A percentile compares a stretch with the other conserved stretches of the same genome.
These are phyloP conservation scores for Pelochelys cantorii DNA, from an alignment of 2,797 vertebrate genomes.

Conservation along the genomic window DNA sequence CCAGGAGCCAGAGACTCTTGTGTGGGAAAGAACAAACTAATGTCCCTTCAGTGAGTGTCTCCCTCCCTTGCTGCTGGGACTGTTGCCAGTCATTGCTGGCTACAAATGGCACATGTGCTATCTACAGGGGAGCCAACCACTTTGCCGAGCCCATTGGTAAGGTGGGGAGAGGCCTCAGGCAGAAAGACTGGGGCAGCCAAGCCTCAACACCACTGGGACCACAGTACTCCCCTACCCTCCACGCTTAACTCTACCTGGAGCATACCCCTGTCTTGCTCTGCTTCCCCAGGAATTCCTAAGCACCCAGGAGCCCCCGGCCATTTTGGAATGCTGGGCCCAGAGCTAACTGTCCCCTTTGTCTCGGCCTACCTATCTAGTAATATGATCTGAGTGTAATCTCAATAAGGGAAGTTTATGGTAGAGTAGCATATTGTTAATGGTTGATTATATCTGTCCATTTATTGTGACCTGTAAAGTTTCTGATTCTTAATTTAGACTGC, in stretches of 20 bases:
- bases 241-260: too few species aligned
- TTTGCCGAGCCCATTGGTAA: too few species aligned
- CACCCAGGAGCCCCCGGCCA: too few species aligned
- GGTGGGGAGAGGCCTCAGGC: too few species aligned
- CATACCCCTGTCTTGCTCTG: too few species aligned
- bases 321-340: too few species aligned
- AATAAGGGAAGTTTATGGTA: not conserved
- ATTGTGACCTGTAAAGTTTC: not conserved
- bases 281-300: too few species aligned
- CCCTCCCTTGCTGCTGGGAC: not conserved
- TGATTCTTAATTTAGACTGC: not conserved
- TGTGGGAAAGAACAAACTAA: not conserved
- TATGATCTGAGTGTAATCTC: not conserved
- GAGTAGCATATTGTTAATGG: not conserved
- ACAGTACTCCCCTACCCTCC: too few species aligned
- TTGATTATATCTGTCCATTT: not conserved
- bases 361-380: not conserved
- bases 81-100: not conserved
- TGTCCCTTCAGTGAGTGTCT: not conserved
- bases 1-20: not conserved
- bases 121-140: too few species aligned
- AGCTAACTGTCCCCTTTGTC: too few species aligned
- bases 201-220: too few species aligned
- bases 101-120: not conserved
- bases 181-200: too few species aligned